Conservation (phyloP, 2,888 invertebrate genomes). For the Ectemnius continuus region DNA sequence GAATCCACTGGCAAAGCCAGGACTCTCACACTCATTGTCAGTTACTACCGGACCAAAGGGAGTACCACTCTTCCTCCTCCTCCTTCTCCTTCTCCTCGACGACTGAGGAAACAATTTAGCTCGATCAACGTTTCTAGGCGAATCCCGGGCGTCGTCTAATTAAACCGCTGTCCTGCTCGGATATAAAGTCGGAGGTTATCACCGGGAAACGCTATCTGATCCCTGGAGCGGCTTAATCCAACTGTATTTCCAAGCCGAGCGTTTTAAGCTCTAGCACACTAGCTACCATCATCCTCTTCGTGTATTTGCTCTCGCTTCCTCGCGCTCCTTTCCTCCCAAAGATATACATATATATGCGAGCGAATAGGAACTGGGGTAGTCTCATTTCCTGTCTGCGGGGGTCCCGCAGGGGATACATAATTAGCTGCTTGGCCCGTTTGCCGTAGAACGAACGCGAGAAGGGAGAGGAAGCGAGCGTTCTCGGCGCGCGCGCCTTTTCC, state of each 20-base stretch:
- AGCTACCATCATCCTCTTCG: constrained; percentile 13
- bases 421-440: constrained; percentile 73
- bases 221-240: constrained; percentile 68
- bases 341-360: constrained; percentile 39
- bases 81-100: constrained; percentile 17
- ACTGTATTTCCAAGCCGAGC: constrained; percentile 64
- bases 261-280: constrained; percentile 37
- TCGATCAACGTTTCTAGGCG: constrained; percentile 77
- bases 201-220: constrained; percentile 67
- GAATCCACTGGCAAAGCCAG: constrained; percentile 53
- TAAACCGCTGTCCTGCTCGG: constrained; percentile 73
- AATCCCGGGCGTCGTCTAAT: constrained; percentile 76
- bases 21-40: constrained; percentile 26
- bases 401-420: constrained; percentile 74
- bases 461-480: constrained; percentile 30
- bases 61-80: too few species aligned
- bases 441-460: constrained; percentile 32
- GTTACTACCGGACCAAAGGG: constrained; percentile 20
- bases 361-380: constrained; percentile 70
- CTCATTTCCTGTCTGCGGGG: constrained; percentile 77
- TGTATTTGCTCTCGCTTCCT: constrained; percentile 38
- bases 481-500: constrained; percentile 49
- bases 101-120: constrained; percentile 76
- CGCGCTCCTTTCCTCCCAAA: neutral
- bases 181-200: constrained; percentile 76